Percentiles rank a stretch among this genome's conserved stretches.
These are phyloP conservation scores for Aethes cnicana DNA, from an alignment of 2,888 invertebrate genomes.

Conservation along the genomic window DNA sequence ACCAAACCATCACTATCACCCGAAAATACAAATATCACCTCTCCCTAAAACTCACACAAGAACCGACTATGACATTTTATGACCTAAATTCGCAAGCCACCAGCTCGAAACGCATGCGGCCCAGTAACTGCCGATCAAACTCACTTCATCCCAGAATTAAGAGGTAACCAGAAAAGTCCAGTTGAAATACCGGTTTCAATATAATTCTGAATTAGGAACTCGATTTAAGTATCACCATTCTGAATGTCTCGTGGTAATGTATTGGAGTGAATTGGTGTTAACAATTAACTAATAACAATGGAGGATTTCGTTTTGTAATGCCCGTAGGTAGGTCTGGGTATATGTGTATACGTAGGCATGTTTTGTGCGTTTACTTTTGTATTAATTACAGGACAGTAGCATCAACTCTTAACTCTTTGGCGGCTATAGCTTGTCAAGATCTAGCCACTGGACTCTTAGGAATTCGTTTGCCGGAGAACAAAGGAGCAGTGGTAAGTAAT, in stretches of 20 bases:
- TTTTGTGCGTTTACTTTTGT: too few relatives aligned
- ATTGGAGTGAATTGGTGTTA: too few relatives aligned
- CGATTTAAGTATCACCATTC: slow-evolving; percentile 34
- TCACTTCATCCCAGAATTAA: slow-evolving; percentile 46
- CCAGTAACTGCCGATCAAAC: slow-evolving; percentile 50
- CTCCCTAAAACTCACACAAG: slow-evolving; percentile 2
- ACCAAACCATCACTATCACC: slow-evolving; percentile 34
- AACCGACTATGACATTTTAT: background rate
- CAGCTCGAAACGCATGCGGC: slow-evolving; percentile 45
- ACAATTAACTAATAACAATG: too few relatives aligned
- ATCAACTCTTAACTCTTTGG: slow-evolving; percentile 95
- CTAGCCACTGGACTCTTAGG: slow-evolving; percentile 88
- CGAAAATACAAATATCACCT: too few relatives aligned
- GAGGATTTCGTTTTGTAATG: too few relatives aligned
- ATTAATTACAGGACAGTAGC: slow-evolving; percentile 90
- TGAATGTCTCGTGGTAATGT: background rate
- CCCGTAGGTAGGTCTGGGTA: too few relatives aligned
- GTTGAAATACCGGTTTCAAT: slow-evolving; percentile 66
- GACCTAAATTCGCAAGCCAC: slow-evolving; percentile 7
- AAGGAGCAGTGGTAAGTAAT: slow-evolving; percentile 87
- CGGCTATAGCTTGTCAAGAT: slow-evolving; percentile 95
- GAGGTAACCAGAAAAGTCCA: slow-evolving; percentile 64
- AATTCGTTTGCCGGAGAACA: slow-evolving; percentile 86
- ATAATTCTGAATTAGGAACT: slow-evolving; percentile 47
- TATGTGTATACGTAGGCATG: too few relatives aligned